Base-by-base conservation (phyloP, 1,140 invertebrate genomes). In the Magallana ariakensis region DNA sequence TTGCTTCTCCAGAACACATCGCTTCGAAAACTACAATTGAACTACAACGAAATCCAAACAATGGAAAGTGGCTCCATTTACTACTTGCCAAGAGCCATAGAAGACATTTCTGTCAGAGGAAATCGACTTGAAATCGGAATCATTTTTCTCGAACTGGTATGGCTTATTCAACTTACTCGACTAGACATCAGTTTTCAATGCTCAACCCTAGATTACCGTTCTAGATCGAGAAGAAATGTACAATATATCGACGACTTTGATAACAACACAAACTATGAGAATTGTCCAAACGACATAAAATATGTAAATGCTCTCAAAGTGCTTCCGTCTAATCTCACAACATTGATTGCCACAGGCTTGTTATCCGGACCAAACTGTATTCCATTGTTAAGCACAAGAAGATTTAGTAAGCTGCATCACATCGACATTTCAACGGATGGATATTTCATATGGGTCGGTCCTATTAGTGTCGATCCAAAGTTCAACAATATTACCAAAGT, bases 11-110 rank as follows among this genome's bases (percentile, higher is more conserved):
- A 75, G 7, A 26, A 75, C 10, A 75, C 66, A 22, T 75, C 10
- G 13, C 66, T 75, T 9, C 22, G 33, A 13, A 75, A 19, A 13
- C 33, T 75, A 26, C 66, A 75, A 13, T 26, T 75, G 9, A 26
- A 75, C 9, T 75, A 75, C 66, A 75, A 75, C 15, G 66, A 75
- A 70, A 75, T 75, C 3, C 66, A 13, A 33, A 75, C 22, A 11
- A 1, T 26, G 5, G 66, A 75, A 75, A 26, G 0, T 13, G 66
- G 66, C 22, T 19, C 66, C 0, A 75, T 75, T 26, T 75, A 75
- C 15, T 75, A 75, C 2, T 26, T 75, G 66, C 66, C 66, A 26
- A 22, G 22, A 33, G 13, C 66, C 9, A 9, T 75, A 11, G 22
- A 26, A 75, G 22, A 75, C 9, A 22, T 75, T 75, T 75, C 66